phyloP scores from a whole-genome alignment of 2,888 invertebrate genomes.

The Ormyrus thymus region DNA sequence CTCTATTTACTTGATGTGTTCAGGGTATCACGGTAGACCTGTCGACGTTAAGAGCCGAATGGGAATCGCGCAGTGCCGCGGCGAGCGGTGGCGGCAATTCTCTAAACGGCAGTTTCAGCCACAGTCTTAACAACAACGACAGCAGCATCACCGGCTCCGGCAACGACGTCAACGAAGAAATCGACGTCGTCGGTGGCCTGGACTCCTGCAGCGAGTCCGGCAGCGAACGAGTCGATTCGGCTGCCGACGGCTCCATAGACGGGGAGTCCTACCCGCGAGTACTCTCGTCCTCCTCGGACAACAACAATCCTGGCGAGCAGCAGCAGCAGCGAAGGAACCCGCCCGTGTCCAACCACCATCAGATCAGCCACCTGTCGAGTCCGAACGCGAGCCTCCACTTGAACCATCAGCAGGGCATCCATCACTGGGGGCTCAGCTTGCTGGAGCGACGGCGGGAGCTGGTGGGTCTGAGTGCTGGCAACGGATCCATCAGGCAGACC shows the following conservation, averaged over 20 bases:
- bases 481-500: constrained; percentile 59
- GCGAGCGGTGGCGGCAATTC: constrained; percentile 81
- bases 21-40: constrained; percentile 90
- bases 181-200: constrained; percentile 89
- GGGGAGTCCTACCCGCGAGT: constrained; percentile 76
- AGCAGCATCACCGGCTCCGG: constrained; percentile 73
- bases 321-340: constrained; percentile 29
- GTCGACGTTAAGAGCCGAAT: constrained; percentile 89
- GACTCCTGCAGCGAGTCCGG: constrained; percentile 84
- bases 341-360: constrained; percentile 43
- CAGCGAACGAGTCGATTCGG: constrained; percentile 75
- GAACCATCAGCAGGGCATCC: constrained; percentile 71
- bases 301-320: constrained; percentile 32
- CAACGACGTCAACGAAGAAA: constrained; percentile 76
- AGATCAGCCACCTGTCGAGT: constrained; percentile 57
- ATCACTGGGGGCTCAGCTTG: constrained; percentile 71
- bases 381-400: constrained; percentile 63
- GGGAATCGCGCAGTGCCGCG: constrained; percentile 80
- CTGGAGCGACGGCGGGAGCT: constrained; percentile 76
- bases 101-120: constrained; percentile 64
- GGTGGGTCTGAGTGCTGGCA: constrained; percentile 62
- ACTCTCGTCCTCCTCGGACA: constrained; percentile 42
- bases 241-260: constrained; percentile 78
- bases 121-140: constrained; percentile 66
- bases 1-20: constrained; percentile 46